Percentiles rank a stretch among this genome's conserved stretches.
Conservation (phyloP, 2,888 invertebrate genomes). For the Dermolepida albohirtum region DNA sequence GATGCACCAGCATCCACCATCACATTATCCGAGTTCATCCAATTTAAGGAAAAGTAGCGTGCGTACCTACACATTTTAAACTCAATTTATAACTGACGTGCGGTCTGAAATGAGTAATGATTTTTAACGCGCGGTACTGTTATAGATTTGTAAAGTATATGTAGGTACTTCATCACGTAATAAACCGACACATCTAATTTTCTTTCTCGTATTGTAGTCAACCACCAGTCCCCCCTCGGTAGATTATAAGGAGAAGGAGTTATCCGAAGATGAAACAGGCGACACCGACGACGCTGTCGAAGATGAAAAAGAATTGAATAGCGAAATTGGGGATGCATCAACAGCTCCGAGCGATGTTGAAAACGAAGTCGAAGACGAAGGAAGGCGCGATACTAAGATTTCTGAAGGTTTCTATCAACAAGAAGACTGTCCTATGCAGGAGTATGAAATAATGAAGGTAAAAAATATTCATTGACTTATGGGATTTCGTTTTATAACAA, state of each 20-base stretch:
- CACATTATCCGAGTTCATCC: conserved; percentile 21
- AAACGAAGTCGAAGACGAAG: conserved; percentile 59
- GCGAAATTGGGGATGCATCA: conserved; percentile 22
- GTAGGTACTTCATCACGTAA: conserved; percentile 8
- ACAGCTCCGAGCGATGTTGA: conserved; percentile 53
- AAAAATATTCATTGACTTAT: conserved; percentile 39
- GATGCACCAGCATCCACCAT: conserved; percentile 24
- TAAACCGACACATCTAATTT: conserved; percentile 10
- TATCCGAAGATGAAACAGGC: conserved; percentile 3
- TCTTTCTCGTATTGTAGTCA: conserved; percentile 25
- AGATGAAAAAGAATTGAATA: conserved; percentile 15
- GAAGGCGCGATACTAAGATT: conserved; percentile 51
- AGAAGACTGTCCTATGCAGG: conserved; percentile 72
- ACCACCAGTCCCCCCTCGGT: conserved; percentile 3
- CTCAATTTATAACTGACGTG: conserved; percentile 28
- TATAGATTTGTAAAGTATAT: conserved; percentile 28
- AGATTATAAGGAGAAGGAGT: conserved; percentile 13
- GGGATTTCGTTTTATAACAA: no score
- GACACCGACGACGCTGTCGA: conserved; percentile 14
- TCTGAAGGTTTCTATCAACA: conserved; percentile 62
- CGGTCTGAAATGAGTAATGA: conserved; percentile 22
- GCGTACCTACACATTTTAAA: conserved; percentile 14
- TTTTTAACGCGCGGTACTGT: conserved; percentile 1
- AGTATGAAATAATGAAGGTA: conserved; percentile 78
- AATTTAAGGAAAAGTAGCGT: conserved; percentile 4